Conservation (phyloP, 1,140 invertebrate species). For the Macrobrachium nipponense region DNA sequence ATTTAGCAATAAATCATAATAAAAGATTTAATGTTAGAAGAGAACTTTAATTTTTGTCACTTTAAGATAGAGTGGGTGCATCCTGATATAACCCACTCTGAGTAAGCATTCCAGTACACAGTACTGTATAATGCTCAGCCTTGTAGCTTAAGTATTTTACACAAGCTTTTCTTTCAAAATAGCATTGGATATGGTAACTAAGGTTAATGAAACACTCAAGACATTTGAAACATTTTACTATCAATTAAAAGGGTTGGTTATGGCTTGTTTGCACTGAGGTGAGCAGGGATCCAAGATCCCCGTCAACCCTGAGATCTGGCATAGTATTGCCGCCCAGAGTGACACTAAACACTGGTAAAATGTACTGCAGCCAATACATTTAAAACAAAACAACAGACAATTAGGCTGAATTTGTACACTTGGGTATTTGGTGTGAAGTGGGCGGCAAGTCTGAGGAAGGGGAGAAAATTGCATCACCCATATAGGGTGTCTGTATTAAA, state of each 20-base stretch:
- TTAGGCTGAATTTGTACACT: conserved; percentile 49
- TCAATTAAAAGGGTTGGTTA: conserved; percentile 57
- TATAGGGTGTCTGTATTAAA: conserved; percentile 28
- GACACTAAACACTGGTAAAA: conserved; percentile 32
- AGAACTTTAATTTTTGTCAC: no score
- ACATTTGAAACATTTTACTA: conserved; percentile 62
- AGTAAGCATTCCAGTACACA: no score
- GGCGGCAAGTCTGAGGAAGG: conserved; percentile 35
- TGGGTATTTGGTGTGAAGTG: conserved; percentile 41
- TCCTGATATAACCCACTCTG: no score
- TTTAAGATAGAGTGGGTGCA: no score
- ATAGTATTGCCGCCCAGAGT: conserved; percentile 53
- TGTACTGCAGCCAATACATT: conserved; percentile 41
- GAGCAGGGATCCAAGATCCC: conserved; percentile 39
- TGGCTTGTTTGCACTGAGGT: conserved; percentile 61
- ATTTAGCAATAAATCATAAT: no score
- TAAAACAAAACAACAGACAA: neutral
- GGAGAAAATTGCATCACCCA: conserved; percentile 41
- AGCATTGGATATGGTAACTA: neutral
- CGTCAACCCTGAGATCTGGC: conserved; percentile 59
- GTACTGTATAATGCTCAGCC: no score
- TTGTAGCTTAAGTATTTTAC: no score
- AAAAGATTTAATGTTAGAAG: no score
- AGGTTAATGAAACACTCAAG: conserved; percentile 27
- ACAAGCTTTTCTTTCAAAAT: no score